Evolutionary conservation across 1,140 invertebrate genomes (phyloP), one percentile per base, ranked within the genome.

Genomic region (Drosophila setifemur): DNA sequence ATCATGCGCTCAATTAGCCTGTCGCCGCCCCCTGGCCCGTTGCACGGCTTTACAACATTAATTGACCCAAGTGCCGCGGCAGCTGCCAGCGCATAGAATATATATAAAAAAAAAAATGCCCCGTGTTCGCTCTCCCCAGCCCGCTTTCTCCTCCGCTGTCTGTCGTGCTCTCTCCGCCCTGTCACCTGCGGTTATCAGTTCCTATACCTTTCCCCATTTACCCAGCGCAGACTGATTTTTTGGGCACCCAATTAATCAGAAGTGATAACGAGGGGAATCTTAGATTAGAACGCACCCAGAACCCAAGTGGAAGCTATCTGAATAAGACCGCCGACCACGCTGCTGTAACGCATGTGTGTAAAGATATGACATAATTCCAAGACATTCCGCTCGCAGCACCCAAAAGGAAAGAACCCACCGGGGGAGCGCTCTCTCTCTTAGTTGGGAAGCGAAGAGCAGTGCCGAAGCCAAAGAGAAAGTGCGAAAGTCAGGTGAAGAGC

Each of bases 311-410:
- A 21, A 26, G 16, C 14, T 14, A 37, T 12, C 3, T 16, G 33
- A 37, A 18, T 37, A 35, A 18, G n/a, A n/a, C n/a, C n/a, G 63
- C 63, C 35, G 29, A 72, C 63, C 82, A 74, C 48, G 53, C 64
- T 28, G 50, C 44, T 66, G 69, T 81, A 67, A 57, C 45, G 28
- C 47, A 33, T 57, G 61, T 74, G 52, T 74, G 71, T 74, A 47
- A 75, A 76, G 63, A 86, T 86, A 86, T 86, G 81, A 86, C 81
- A 86, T 86, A 86, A 86, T 86, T 86, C 67, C 81, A 86, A 87
- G 72, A 73, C 72, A 81, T 68, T 75, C 81, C 67, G 61, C 70
- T 71, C 73, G 42, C 45, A 74, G 57, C 71, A 72, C 55, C 67
- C 66, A 57, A 54, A 49, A 39, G 47, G 29, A 25, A 28, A 40